phyloP scores from a whole-genome alignment of 2,888 invertebrate species.

The Margaritifera margaritifera region DNA sequence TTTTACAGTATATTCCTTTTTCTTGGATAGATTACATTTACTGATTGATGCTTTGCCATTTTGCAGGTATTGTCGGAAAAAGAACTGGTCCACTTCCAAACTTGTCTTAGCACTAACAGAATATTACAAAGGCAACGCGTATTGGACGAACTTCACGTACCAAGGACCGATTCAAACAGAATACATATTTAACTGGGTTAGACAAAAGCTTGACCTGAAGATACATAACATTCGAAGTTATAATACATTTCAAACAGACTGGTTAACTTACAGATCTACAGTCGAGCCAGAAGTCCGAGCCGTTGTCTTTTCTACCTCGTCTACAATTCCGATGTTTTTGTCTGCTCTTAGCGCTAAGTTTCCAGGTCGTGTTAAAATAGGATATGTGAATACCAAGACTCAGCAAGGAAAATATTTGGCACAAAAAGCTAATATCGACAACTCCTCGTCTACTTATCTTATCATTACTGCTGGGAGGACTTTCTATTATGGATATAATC shows the following conservation, averaged over 20 bases:
- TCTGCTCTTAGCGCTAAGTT: constrained; percentile 76
- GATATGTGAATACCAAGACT: constrained; percentile 56
- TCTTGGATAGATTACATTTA: too few species aligned
- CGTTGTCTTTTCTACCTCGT: constrained; percentile 73
- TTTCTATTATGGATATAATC: constrained; percentile 71
- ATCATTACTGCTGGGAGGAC: constrained; percentile 73
- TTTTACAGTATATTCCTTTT: too few species aligned
- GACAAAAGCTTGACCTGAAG: constrained; percentile 72
- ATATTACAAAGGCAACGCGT: constrained; percentile 74
- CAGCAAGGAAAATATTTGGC: constrained; percentile 42
- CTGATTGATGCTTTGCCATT: constrained; percentile 12
- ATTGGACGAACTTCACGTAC: constrained; percentile 72
- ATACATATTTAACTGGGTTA: constrained; percentile 74
- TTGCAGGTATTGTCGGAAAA: constrained; percentile 73
- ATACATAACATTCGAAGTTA: constrained; percentile 67
- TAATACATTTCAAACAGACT: constrained; percentile 66
- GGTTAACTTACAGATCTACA: constrained; percentile 60
- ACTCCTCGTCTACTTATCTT: constrained; percentile 68
- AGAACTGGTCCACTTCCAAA: constrained; percentile 73
- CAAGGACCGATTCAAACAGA: constrained; percentile 65
- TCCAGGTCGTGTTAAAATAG: constrained; percentile 75
- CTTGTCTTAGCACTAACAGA: constrained; percentile 75
- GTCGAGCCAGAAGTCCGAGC: constrained; percentile 67
- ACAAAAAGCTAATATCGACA: constrained; percentile 33
- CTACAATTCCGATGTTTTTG: constrained; percentile 74